phyloP scores from a whole-genome alignment of 2,113 vertebrate species.

The Periophthalmus modestus region DNA sequence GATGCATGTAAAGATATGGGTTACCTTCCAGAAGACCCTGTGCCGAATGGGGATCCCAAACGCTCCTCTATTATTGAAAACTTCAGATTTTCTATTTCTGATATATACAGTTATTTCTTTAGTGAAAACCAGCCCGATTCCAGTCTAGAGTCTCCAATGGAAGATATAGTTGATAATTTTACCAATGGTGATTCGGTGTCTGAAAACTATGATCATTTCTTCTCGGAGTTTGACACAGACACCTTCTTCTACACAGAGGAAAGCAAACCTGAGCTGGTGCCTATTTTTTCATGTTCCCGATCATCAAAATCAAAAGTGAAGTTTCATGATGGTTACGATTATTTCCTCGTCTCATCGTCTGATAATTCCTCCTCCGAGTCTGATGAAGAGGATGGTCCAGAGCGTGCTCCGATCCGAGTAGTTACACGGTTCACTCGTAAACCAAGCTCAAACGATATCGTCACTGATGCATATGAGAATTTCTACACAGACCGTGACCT shows the following conservation, averaged over 20 bases:
- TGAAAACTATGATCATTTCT: slow-evolving; percentile 88
- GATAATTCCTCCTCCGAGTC: slow-evolving; percentile 64
- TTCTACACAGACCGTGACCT: slow-evolving; percentile 70
- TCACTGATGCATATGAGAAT: slow-evolving; percentile 78
- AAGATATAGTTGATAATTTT: slow-evolving; percentile 21
- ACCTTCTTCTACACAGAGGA: slow-evolving; percentile 57
- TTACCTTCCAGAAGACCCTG: slow-evolving; percentile 12
- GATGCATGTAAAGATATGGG: slow-evolving; percentile 28
- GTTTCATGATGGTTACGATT: slow-evolving; percentile 87
- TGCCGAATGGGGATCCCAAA: slow-evolving; percentile 6
- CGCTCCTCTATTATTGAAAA: slow-evolving; percentile 37
- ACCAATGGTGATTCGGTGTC: slow-evolving; percentile 76
- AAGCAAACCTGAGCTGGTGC: slow-evolving; percentile 42
- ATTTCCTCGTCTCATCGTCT: slow-evolving; percentile 80
- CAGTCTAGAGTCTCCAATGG: slow-evolving; percentile 23
- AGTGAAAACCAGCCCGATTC: slow-evolving; percentile 43
- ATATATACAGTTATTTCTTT: slow-evolving; percentile 71
- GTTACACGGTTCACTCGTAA: slow-evolving; percentile 49
- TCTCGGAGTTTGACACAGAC: slow-evolving; percentile 80
- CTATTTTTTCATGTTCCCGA: slow-evolving; percentile 64
- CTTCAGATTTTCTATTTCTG: slow-evolving; percentile 60
- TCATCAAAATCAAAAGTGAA: slow-evolving; percentile 61
- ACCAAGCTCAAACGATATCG: background rate
- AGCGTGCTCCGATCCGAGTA: slow-evolving; percentile 49
- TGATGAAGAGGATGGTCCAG: slow-evolving; percentile 62